Percentiles rank a stretch among this genome's conserved stretches.
These are phyloP conservation scores for Hyposoter didymator DNA, from an alignment of 2,888 invertebrate genomes.

Conservation along the genomic window DNA sequence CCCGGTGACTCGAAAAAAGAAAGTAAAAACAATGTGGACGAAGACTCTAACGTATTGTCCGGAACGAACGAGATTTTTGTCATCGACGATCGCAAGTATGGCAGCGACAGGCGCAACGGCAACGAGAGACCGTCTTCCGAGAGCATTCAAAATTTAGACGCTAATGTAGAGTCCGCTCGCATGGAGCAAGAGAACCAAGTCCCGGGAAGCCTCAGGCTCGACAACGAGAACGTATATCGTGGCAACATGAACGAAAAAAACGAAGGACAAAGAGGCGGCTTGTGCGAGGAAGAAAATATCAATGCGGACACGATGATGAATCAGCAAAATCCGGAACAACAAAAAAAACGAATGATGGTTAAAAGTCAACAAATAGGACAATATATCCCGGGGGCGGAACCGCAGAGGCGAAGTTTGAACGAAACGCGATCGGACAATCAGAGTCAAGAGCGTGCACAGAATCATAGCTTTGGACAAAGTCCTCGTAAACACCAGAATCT, in stretches of 20 bases:
- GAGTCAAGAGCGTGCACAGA: slow-evolving; percentile 68
- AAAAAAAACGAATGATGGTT: slow-evolving; percentile 66
- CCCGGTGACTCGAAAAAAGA: slow-evolving; percentile 52
- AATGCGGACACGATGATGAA: slow-evolving; percentile 62
- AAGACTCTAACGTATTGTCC: slow-evolving; percentile 47
- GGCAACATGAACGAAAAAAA: slow-evolving; percentile 71
- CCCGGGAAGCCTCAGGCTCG: slow-evolving; percentile 68
- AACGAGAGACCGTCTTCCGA: slow-evolving; percentile 71
- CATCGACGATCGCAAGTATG: slow-evolving; percentile 63
- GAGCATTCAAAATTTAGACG: slow-evolving; percentile 44
- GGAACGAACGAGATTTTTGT: slow-evolving; percentile 40
- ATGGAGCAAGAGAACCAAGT: slow-evolving; percentile 71
- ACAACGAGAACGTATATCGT: slow-evolving; percentile 73
- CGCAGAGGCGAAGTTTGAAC: slow-evolving; percentile 65
- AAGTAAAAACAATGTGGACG: slow-evolving; percentile 44
- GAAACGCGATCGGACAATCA: slow-evolving; percentile 66
- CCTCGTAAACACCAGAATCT: slow-evolving; percentile 73
- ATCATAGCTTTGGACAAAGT: slow-evolving; percentile 74
- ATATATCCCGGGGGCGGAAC: slow-evolving; percentile 67
- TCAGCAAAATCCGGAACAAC: slow-evolving; percentile 68
- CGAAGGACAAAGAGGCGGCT: slow-evolving; percentile 56
- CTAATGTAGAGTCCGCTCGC: slow-evolving; percentile 51
- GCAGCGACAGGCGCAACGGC: slow-evolving; percentile 72
- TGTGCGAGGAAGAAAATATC: slow-evolving; percentile 70
- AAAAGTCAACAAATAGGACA: slow-evolving; percentile 68